phyloP scores from a whole-genome alignment of 92 coral and sea anemone genomes.

The Anthopleura xanthogrammica region DNA sequence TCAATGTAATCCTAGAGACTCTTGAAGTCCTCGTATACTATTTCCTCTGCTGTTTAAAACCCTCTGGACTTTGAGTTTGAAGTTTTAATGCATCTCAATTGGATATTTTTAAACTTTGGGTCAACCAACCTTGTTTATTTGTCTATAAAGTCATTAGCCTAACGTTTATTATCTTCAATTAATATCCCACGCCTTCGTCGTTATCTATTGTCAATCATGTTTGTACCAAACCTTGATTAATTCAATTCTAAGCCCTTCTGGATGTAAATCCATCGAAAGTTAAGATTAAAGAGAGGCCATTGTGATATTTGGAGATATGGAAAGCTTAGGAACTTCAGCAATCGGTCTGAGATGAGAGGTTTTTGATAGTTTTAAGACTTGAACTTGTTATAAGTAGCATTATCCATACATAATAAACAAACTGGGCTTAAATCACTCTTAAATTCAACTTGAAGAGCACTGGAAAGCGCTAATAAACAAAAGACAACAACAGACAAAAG shows the following conservation, averaged over 20 bases:
- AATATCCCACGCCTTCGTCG: constrained; percentile 35
- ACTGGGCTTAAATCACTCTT: not conserved
- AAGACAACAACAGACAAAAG: not conserved
- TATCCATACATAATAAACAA: not conserved
- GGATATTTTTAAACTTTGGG: not conserved
- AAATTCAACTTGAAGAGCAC: not conserved
- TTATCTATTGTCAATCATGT: constrained; percentile 22
- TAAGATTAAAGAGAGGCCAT: not conserved
- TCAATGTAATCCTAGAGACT: not conserved
- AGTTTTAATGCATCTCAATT: not conserved
- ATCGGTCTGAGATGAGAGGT: not conserved
- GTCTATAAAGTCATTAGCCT: not conserved
- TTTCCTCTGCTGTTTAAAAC: not conserved
- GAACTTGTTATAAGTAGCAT: not conserved
- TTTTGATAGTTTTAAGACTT: not conserved
- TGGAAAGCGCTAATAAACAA: not conserved
- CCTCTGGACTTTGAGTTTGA: not conserved
- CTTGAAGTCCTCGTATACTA: not conserved
- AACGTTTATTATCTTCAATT: constrained; percentile 34
- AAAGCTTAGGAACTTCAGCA: not conserved
- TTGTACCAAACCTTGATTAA: constrained; percentile 30
- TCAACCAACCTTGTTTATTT: constrained; percentile 6
- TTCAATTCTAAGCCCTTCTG: not conserved
- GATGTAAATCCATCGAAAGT: not conserved
- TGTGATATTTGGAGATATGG: not conserved